Evolutionary conservation across 2,888 invertebrate genomes (phyloP).

Genomic region (Sarcophaga carnaria): DNA sequence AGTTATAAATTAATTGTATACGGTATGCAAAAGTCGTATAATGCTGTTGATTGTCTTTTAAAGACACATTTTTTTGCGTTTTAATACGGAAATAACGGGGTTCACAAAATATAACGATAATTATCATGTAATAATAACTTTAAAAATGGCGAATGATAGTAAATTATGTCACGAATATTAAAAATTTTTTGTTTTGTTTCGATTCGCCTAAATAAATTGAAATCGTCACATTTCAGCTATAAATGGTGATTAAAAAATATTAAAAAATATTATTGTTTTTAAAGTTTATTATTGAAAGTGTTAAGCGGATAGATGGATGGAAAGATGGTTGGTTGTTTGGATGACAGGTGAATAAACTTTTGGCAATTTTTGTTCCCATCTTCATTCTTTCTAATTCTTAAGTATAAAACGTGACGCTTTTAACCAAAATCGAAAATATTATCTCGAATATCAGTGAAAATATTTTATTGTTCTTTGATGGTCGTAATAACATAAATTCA

Average conservation of each 20-base stretch:
- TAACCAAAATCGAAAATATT: constrained; percentile 6
- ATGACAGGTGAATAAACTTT: constrained; percentile 69
- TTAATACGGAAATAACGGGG: constrained; percentile 72
- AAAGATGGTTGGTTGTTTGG: too few species aligned
- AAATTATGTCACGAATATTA: constrained; percentile 72
- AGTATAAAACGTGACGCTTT: constrained; percentile 40
- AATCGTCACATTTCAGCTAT: constrained; percentile 26
- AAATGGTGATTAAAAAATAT: constrained; percentile 25
- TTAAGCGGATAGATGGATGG: background rate
- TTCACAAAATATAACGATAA: constrained; percentile 34
- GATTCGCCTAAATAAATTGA: background rate
- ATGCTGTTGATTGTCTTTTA: constrained; percentile 44
- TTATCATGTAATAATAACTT: constrained; percentile 39
- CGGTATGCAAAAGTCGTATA: background rate
- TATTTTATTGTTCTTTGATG: background rate
- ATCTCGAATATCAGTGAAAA: background rate
- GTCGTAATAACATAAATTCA: constrained; percentile 12
- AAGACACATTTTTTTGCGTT: background rate
- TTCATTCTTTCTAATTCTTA: constrained; percentile 1
- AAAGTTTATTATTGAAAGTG: constrained; percentile 7
- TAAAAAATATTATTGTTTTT: background rate
- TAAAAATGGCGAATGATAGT: constrained; percentile 45
- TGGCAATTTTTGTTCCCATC: constrained; percentile 21
- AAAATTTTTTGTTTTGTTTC: constrained; percentile 43
- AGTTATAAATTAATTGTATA: background rate